Conservation (phyloP, 2,113 vertebrate species). For the Pomatorhinus ruficollis region DNA sequence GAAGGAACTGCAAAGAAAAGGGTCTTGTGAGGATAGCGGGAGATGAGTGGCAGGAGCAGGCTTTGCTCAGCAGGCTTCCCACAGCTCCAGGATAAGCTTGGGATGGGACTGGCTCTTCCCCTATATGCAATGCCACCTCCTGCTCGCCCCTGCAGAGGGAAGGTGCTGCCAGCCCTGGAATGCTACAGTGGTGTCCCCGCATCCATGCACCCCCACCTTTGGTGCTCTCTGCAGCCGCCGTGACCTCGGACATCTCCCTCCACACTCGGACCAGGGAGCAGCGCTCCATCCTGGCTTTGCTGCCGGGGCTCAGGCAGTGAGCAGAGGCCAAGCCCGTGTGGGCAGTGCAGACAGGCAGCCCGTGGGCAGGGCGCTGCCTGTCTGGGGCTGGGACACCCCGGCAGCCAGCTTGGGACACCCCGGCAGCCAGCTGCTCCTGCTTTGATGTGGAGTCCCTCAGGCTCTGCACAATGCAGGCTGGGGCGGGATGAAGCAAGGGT, state of each 20-base stretch:
- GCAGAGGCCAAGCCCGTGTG: background rate
- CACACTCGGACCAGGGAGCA: background rate
- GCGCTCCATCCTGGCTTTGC: background rate
- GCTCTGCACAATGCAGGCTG: constrained; percentile 35
- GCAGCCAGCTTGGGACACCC: constrained; percentile 18
- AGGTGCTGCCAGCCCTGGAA: background rate
- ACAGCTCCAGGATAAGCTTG: background rate
- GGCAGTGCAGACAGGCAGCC: constrained; percentile 20
- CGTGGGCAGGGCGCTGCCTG: constrained; percentile 37
- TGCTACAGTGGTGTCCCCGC: background rate
- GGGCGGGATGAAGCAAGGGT: constrained; percentile 26
- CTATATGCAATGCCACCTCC: background rate
- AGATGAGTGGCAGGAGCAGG: background rate
- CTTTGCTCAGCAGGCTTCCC: background rate
- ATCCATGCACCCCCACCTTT: background rate
- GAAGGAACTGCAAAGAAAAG: constrained; percentile 4
- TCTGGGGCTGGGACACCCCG: constrained; percentile 23
- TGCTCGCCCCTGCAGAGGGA: background rate
- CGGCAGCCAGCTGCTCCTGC: constrained; percentile 37
- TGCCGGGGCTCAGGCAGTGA: background rate
- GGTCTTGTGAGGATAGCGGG: background rate
- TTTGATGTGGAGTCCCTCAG: constrained; percentile 60
- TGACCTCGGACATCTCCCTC: background rate
- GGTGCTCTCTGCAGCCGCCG: background rate
- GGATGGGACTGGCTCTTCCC: background rate